phyloP scores from a whole-genome alignment of 2,888 invertebrate species.

The Bellardia bayeri region DNA sequence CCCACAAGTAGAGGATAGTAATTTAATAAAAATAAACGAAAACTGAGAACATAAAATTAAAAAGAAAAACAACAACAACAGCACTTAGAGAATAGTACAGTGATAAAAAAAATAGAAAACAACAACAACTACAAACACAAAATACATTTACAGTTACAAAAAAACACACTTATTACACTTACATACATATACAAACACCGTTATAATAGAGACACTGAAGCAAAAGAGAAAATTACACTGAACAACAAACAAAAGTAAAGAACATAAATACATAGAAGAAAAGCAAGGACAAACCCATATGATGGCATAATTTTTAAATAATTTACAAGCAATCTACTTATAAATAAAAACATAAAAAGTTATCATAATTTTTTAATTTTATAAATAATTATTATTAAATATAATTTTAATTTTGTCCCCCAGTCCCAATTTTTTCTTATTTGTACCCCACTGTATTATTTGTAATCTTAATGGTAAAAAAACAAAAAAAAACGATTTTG shows the following conservation, averaged over 20 bases:
- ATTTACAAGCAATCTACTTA: conserved; percentile 75
- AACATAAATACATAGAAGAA: conserved; percentile 46
- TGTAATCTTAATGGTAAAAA: conserved; percentile 63
- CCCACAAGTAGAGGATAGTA: conserved; percentile 54
- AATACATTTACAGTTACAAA: conserved; percentile 41
- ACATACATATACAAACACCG: conserved; percentile 19
- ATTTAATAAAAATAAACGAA: background rate
- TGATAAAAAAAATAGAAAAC: conserved; percentile 65
- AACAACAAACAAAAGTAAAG: conserved; percentile 57
- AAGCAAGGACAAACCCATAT: conserved; percentile 79
- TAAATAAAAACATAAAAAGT: conserved; percentile 61
- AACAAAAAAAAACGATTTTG: conserved; percentile 39
- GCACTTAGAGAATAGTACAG: conserved; percentile 69
- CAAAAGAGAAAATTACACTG: conserved; percentile 43
- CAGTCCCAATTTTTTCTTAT: background rate
- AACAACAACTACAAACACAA: conserved; percentile 19
- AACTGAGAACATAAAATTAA: conserved; percentile 47
- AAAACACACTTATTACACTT: conserved; percentile 24
- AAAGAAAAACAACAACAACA: conserved; percentile 43
- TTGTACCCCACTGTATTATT: conserved; percentile 65
- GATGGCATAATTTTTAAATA: conserved; percentile 77
- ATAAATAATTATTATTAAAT: conserved; percentile 72
- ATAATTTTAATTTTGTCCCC: conserved; percentile 63
- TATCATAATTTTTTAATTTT: conserved; percentile 68
- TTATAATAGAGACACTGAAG: conserved; percentile 44